phyloP scores from a whole-genome alignment of 2,888 invertebrate species.

The Spodoptera littoralis region DNA sequence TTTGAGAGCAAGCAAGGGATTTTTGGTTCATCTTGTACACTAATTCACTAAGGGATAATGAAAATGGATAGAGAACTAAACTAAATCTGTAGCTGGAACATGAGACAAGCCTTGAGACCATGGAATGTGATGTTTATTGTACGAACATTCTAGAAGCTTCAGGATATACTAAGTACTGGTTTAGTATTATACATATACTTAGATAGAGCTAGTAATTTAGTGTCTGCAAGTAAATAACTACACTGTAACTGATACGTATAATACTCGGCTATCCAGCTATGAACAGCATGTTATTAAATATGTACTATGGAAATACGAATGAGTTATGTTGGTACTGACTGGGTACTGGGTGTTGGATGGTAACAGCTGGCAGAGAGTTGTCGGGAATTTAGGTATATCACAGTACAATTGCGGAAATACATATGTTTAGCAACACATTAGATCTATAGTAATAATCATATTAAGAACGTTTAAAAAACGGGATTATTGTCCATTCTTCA shows the following conservation, averaged over 20 bases:
- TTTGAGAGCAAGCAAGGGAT: no score
- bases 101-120: background rate
- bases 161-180: constrained; percentile 29
- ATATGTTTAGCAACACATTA: no score
- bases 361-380: no score
- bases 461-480: no score
- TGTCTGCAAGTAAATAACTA: constrained; percentile 24
- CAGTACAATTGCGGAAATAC: no score
- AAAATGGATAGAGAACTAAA: background rate
- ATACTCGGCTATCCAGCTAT: constrained; percentile 8
- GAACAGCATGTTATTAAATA: constrained; percentile 12
- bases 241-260: constrained; percentile 31
- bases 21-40: no score
- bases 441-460: no score
- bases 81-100: background rate
- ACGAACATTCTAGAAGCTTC: constrained; percentile 13
- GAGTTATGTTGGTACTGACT: no score
- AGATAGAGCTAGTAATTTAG: constrained; percentile 13
- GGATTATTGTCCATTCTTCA: no score
- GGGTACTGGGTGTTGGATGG: no score
- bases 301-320: background rate
- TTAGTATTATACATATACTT: constrained; percentile 19
- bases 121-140: background rate
- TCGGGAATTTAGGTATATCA: no score
- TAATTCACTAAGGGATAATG: no score